Conservation (phyloP, 2,113 vertebrate genomes). For the Osmerus mordax region DNA sequence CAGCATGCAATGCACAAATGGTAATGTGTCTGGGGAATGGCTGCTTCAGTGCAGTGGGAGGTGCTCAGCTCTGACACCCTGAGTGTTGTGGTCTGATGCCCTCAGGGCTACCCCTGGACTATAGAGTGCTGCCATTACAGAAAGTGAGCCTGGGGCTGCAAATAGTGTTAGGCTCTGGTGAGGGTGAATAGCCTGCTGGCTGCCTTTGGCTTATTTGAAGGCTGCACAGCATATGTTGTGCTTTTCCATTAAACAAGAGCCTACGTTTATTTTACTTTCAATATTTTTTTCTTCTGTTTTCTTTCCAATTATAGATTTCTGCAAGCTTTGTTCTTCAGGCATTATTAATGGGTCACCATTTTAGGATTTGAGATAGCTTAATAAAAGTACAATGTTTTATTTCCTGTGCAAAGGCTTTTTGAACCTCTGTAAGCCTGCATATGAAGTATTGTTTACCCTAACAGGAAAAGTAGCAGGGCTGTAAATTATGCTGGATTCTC, state of each 20-base stretch:
- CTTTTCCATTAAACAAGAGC: constrained; percentile 51
- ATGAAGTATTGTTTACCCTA: constrained; percentile 28
- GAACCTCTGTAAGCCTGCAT: constrained; percentile 10
- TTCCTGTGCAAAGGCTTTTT: constrained; percentile 31
- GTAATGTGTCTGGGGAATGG: constrained; percentile 57
- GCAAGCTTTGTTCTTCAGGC: constrained; percentile 36
- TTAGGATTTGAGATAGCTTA: constrained; percentile 31
- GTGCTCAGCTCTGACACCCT: constrained; percentile 61
- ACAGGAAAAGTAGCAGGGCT: constrained; percentile 26
- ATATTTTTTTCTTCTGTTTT: constrained; percentile 42
- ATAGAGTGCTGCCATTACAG: constrained; percentile 65
- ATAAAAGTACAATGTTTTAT: constrained; percentile 39
- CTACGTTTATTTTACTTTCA: constrained; percentile 37
- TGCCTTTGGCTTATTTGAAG: constrained; percentile 36
- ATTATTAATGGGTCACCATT: constrained; percentile 28
- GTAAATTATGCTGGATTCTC: constrained; percentile 56
- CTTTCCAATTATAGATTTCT: constrained; percentile 26
- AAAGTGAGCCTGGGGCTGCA: constrained; percentile 55
- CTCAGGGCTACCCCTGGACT: constrained; percentile 57
- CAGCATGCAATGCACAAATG: constrained; percentile 56
- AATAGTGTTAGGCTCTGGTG: constrained; percentile 50
- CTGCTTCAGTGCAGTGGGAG: constrained; percentile 59
- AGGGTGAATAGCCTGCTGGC: constrained; percentile 25
- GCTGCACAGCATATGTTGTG: constrained; percentile 27
- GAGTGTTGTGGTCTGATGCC: constrained; percentile 63